Evolutionary conservation across 53 echinoderm and acorn worm species (phyloP), one percentile per base, ranked within the genome.

Genomic region (Mesocentrotus franciscanus): DNA sequence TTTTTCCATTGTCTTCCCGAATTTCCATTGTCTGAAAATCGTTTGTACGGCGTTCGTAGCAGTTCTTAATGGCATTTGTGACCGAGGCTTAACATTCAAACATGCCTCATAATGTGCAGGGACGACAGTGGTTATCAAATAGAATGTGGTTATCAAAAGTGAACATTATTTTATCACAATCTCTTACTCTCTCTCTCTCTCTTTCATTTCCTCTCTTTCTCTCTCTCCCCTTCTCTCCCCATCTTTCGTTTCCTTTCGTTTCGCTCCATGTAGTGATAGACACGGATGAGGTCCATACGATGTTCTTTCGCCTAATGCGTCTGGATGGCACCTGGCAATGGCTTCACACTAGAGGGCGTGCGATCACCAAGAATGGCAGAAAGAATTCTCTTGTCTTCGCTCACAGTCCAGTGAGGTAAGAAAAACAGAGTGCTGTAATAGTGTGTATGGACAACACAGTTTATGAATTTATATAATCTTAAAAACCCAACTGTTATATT

Each of bases 361-460:
- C 97, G 89, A 87, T 98, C 93, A 96, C 66, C 60, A 96, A 98
- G 78, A 98, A 98, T 85, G 95, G 97, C 13, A 90, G 97, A 76
- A 98, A 99, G 60, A 94, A 95, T 61, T 92, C 95, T 20, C 95
- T 99, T 20, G 89, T 97, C 26, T 96, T 99, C 71, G 98, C 97
- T 9, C 99, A 99, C 78, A 96, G 96, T 60, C 96, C 98, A 36
- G 96, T 98, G 95, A 99, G 99, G 99, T 99, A 92, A 92, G 95
- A 10, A 33, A 59, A 93, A 59, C 22, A 60, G 59, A 90, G 33
- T 90, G 16, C 3, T 49, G 2, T 49, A 4, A 49, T n/a, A 24
- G 12, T n/a, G 10, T 71, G 71, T 10, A 71, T 71, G 12, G 49
- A 49, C 49, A 49, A 2, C 3, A 49, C 3, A 49, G 49, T 49